A percentile compares a stretch with the other conserved stretches of the same genome.
These are phyloP conservation scores for Prunella fulvescens DNA, from an alignment of 2,113 vertebrate species.

Conservation along the genomic window DNA sequence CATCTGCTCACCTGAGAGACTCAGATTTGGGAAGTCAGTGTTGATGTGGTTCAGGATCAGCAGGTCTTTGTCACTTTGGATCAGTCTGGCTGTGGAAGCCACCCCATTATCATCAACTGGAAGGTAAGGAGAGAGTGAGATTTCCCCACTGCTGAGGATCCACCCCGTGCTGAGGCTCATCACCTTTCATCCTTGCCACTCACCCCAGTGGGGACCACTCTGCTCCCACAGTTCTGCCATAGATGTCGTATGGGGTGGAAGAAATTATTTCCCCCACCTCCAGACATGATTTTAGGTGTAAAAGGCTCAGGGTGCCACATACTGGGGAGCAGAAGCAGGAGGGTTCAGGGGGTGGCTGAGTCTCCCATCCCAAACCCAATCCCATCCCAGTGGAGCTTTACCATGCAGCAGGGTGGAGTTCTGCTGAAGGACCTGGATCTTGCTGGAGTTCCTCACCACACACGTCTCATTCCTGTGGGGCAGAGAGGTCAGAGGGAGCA, in stretches of 20 bases:
- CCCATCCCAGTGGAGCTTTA: not conserved
- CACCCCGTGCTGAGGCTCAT: not conserved
- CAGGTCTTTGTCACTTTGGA: not conserved
- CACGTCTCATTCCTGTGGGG: not conserved
- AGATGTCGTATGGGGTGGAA: accelerated
- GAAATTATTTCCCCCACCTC: accelerated
- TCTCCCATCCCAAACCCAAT: not conserved
- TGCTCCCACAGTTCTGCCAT: accelerated
- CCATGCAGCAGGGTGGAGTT: not conserved
- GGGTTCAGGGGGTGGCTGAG: not conserved
- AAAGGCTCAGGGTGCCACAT: not conserved
- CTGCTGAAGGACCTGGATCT: not conserved
- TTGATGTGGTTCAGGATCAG: not conserved
- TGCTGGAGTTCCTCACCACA: not conserved
- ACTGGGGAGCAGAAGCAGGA: not conserved
- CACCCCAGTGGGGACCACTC: not conserved
- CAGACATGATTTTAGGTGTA: not conserved
- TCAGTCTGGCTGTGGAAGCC: accelerated
- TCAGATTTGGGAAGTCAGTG: accelerated
- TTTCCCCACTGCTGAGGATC: accelerated
- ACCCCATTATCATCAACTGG: not conserved
- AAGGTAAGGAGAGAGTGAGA: not conserved
- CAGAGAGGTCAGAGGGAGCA: not conserved
- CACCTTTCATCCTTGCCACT: not conserved
- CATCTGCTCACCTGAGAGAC: not conserved